A percentile compares a stretch with the other conserved stretches of the same genome.
These are phyloP conservation scores for Hapalemur alaotrensis DNA, from an alignment of 2,797 vertebrate genomes.

Conservation along the genomic window DNA sequence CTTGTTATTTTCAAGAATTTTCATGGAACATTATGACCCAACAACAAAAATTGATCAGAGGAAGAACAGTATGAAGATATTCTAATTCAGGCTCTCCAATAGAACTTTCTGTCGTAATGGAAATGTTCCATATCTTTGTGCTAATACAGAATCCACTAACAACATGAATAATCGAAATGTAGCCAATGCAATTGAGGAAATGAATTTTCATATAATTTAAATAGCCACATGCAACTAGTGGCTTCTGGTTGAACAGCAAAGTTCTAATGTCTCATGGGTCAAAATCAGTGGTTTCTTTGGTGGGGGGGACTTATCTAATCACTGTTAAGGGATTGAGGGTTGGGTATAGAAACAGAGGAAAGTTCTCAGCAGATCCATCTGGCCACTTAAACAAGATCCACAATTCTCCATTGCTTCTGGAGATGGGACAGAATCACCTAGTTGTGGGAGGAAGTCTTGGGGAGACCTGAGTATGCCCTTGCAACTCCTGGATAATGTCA, in stretches of 20 bases:
- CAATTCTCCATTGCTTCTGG: neutral
- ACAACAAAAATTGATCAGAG: neutral
- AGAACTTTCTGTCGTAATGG: neutral
- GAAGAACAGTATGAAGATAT: neutral
- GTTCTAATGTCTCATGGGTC: neutral
- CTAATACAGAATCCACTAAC: neutral
- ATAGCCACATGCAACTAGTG: neutral
- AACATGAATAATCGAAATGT: neutral
- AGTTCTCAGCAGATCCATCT: neutral
- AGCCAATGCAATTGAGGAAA: neutral
- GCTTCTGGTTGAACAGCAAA: neutral
- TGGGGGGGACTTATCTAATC: neutral
- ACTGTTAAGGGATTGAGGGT: neutral
- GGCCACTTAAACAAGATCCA: neutral
- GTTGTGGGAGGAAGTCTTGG: neutral
- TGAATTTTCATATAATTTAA: neutral
- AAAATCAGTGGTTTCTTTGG: conserved; percentile 5
- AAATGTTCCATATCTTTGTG: neutral
- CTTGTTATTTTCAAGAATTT: neutral
- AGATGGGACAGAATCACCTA: neutral
- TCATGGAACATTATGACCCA: neutral
- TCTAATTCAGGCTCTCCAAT: neutral
- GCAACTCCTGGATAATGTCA: neutral
- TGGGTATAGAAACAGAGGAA: neutral
- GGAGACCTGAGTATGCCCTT: neutral